phyloP scores from a whole-genome alignment of 2,113 vertebrate genomes.

The Monarcha castaneiventris region DNA sequence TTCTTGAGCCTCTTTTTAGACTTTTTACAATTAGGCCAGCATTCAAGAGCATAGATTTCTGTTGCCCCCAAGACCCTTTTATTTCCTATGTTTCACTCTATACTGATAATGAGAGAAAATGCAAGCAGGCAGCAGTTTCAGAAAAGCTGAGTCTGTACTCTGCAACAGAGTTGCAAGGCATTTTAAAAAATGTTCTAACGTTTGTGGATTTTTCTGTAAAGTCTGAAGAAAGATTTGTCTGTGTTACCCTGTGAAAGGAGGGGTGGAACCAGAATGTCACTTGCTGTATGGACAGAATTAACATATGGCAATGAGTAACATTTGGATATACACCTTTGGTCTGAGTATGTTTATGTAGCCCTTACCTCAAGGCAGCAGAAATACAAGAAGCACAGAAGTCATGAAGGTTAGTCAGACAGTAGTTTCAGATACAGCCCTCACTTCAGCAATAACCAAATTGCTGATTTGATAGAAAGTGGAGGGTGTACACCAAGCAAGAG shows the following conservation, averaged over 20 bases:
- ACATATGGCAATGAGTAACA: background rate
- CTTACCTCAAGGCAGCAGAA: background rate
- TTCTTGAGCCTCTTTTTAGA: background rate
- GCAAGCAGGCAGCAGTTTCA: background rate
- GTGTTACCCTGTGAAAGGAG: background rate
- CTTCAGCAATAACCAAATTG: background rate
- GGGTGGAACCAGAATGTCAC: background rate
- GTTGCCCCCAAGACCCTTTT: background rate
- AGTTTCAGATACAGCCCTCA: background rate
- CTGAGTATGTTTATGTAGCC: background rate
- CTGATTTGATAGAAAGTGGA: background rate
- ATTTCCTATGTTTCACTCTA: background rate
- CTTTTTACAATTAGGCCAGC: background rate
- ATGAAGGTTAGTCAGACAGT: background rate
- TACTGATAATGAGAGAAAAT: background rate
- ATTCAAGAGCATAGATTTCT: background rate
- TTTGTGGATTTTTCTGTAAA: background rate
- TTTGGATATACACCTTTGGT: background rate
- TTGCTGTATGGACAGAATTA: background rate
- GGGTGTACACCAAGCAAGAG: accelerated
- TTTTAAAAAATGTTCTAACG: background rate
- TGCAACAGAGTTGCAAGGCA: background rate
- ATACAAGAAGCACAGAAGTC: background rate
- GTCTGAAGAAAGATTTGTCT: background rate
- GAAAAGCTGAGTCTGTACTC: background rate